Percentiles rank a stretch among this genome's conserved stretches.
These are phyloP conservation scores for Leucania comma DNA, from an alignment of 2,888 invertebrate species.

Conservation along the genomic window DNA sequence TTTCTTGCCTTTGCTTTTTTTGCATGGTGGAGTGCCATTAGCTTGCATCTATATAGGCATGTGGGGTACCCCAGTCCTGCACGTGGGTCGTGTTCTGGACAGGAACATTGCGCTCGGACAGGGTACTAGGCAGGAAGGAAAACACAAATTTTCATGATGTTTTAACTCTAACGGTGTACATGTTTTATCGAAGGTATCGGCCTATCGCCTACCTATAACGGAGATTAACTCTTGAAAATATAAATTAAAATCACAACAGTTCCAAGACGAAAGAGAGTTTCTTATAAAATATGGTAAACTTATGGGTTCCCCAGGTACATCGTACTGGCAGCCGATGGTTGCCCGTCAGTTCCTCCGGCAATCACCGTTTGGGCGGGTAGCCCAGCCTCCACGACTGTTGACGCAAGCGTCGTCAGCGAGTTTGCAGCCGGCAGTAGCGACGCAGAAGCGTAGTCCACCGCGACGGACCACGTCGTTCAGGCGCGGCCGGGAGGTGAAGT, in stretches of 20 bases:
- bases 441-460: constrained; percentile 80
- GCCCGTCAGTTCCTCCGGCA: constrained; percentile 93
- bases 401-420: constrained; percentile 87
- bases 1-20: too few relatives aligned
- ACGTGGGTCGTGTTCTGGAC: not conserved
- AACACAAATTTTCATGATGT: too few relatives aligned
- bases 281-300: constrained; percentile 26
- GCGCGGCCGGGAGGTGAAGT: constrained; percentile 89
- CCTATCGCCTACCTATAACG: too few relatives aligned
- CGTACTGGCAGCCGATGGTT: constrained; percentile 93
- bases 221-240: not conserved
- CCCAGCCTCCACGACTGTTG: constrained; percentile 78
- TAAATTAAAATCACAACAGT: not conserved
- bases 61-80: not conserved
- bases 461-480: constrained; percentile 87
- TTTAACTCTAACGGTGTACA: too few relatives aligned
- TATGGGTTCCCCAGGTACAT: constrained; percentile 75
- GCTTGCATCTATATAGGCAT: not conserved
- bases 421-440: constrained; percentile 80
- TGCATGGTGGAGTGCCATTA: too few relatives aligned
- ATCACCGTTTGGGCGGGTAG: constrained; percentile 91
- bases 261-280: not conserved
- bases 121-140: too few relatives aligned
- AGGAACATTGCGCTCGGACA: not conserved
- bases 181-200: too few relatives aligned